Base-by-base conservation (phyloP, 2,797 vertebrate genomes). In the Gila robusta region DNA sequence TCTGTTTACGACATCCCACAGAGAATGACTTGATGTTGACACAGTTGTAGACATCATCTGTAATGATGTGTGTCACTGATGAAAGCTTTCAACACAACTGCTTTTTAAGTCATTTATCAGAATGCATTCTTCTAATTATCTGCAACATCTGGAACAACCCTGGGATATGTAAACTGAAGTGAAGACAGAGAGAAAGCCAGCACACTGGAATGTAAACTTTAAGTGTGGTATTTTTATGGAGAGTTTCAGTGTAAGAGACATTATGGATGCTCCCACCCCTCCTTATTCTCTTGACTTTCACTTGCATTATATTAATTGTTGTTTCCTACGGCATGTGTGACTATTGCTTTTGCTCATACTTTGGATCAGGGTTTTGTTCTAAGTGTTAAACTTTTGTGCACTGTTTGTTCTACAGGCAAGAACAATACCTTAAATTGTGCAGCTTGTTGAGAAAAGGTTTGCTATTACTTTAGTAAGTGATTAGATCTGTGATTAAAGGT, bases 111-210 rank as follows among this genome's bases (percentile, higher is more conserved):
- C 49, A 92, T 94, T 93, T 93, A 92, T 93, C 91, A 94, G 92
- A 95, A 93, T 91, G 92, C 92, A 91, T 90, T 90, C 89, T 93
- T 89, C 92, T 93, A 92, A 94, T 94, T 92, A 93, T 94, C 91
- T 89, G 81, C 87, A 92, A 94, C 94, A 96, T 96, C 94, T 95
- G 95, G 94, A 95, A 94, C 91, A 89, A 92, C 92, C 93, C 86
- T 90, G 85, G 90, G 91, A 93, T 91, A 93, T 91, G 92, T 94
- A 93, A 95, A 95, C 94, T 94, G 89, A 79, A 44, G 35, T 6
- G 71, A 39, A 66, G 71, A 70, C 49, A 56, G 72, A 79, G 44
- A 82, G 49, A 86, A 89, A 91, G 91, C 91, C 92, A 84, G 87
- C 72, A 83, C 85, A 79, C 35, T 54, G 93, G 92, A 94, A 94